These are phyloP conservation scores for Pangasius djambal DNA, from an alignment of 2,797 vertebrate species.

Conservation along the genomic window DNA sequence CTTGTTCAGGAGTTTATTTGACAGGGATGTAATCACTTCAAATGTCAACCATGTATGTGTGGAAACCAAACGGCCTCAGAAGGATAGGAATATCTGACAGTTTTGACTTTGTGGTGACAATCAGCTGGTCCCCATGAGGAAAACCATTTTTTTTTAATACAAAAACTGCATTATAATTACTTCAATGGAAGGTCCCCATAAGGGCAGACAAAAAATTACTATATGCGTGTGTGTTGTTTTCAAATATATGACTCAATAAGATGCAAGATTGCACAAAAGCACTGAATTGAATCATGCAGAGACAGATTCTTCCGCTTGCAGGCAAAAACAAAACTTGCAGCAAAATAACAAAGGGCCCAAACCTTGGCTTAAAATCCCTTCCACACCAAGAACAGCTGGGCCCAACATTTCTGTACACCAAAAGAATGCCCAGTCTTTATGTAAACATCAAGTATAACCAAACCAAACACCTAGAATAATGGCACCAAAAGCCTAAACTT, in stretches of 20 bases:
- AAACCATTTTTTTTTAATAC: not conserved
- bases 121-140: not conserved
- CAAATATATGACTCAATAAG: not conserved
- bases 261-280: not conserved
- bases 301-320: not conserved
- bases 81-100: not conserved
- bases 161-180: not conserved
- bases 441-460: not conserved
- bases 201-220: not conserved
- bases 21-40: constrained; percentile 74
- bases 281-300: not conserved
- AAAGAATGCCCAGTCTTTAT: not conserved
- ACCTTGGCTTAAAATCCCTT: not conserved
- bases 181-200: not conserved
- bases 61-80: not conserved
- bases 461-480: not conserved
- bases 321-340: not conserved
- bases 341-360: not conserved
- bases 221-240: not conserved
- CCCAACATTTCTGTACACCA: not conserved
- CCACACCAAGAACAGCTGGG: not conserved
- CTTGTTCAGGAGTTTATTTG: constrained; percentile 72
- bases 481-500: not conserved
- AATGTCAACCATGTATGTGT: constrained; percentile 64
- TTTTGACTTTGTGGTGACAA: not conserved